A percentile compares a stretch with the other conserved stretches of the same genome.
Conservation (phyloP, 2,888 invertebrate species). For the Cerceris ruficornis region DNA sequence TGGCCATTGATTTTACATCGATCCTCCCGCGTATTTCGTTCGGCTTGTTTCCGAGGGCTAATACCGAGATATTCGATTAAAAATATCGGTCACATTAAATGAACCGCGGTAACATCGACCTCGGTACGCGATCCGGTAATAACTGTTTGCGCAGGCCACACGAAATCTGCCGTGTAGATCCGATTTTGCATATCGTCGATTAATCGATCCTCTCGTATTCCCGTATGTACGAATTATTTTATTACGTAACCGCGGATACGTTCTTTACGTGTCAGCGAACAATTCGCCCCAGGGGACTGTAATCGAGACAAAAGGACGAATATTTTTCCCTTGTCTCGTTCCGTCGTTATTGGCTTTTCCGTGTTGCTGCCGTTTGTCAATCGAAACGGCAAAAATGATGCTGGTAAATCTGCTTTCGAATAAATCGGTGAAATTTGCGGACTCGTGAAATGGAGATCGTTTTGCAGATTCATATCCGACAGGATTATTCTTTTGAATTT, state of each 20-base stretch:
- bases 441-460: too few relatives aligned
- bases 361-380: background rate
- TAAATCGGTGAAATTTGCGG: too few relatives aligned
- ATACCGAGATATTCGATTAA: background rate
- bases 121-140: conserved; percentile 11
- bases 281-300: conserved; percentile 14
- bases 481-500: too few relatives aligned
- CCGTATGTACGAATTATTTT: conserved; percentile 30
- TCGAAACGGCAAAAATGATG: too few relatives aligned
- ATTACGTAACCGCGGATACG: conserved; percentile 22
- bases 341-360: background rate
- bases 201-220: conserved; percentile 12
- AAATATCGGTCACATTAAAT: conserved; percentile 12
- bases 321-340: conserved; percentile 16
- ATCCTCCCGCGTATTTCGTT: background rate
- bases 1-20: too few relatives aligned
- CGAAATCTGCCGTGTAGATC: background rate
- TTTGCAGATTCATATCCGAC: too few relatives aligned
- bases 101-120: conserved; percentile 14
- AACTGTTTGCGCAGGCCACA: conserved; percentile 24
- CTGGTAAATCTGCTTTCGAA: too few relatives aligned
- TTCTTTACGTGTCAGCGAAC: conserved; percentile 32
- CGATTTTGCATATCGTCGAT: conserved; percentile 29
- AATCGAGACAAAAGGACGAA: conserved; percentile 31
- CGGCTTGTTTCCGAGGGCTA: background rate